Conservation (phyloP, 2,797 vertebrate species). For the Philypnodon macrostomus region DNA sequence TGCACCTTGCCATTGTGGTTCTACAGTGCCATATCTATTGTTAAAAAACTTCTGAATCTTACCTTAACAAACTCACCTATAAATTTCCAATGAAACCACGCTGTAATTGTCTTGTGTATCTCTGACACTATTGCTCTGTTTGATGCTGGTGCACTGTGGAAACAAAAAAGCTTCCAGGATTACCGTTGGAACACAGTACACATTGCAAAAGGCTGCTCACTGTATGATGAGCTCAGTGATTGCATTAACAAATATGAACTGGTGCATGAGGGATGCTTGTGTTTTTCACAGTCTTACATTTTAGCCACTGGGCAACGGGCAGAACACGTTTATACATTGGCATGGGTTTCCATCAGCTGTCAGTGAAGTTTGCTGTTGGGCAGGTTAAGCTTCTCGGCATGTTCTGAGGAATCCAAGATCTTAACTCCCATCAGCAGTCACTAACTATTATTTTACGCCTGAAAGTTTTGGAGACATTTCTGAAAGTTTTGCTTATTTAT, state of each 20-base stretch:
- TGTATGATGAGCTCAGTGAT: conserved; percentile 40
- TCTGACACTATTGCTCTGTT: conserved; percentile 26
- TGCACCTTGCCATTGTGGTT: too few relatives aligned
- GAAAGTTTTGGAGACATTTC: conserved; percentile 33
- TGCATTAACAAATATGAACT: conserved; percentile 52
- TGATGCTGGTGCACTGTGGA: too few relatives aligned
- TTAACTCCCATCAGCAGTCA: neutral
- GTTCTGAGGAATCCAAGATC: conserved; percentile 10
- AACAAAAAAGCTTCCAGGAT: conserved; percentile 27
- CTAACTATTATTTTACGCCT: neutral
- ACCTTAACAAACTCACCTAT: too few relatives aligned
- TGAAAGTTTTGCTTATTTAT: conserved; percentile 32
- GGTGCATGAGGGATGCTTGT: conserved; percentile 45
- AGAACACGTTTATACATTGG: conserved; percentile 65
- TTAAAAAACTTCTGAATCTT: too few relatives aligned
- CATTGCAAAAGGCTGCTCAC: conserved; percentile 33
- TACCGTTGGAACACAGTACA: conserved; percentile 20
- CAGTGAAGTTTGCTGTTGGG: conserved; percentile 33
- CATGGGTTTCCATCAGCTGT: conserved; percentile 59
- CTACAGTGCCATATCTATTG: too few relatives aligned
- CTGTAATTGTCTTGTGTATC: conserved; percentile 14
- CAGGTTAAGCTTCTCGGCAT: conserved; percentile 63
- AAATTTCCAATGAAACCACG: too few relatives aligned
- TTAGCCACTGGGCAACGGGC: conserved; percentile 61
- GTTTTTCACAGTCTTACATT: conserved; percentile 69